phyloP scores from a whole-genome alignment of 2,888 invertebrate species.

The Panopea generosa region DNA sequence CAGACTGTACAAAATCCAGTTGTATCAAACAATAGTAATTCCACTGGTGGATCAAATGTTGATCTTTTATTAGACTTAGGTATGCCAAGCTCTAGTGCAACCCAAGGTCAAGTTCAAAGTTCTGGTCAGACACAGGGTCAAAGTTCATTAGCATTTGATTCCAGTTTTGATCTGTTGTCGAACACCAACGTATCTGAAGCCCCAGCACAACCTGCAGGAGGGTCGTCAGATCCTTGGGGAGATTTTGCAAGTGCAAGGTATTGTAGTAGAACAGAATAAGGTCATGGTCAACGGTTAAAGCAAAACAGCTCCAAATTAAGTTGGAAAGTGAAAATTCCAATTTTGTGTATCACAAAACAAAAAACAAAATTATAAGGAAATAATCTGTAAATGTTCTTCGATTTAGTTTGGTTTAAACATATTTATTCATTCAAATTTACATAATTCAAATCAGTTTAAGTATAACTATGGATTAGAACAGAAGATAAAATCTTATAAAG shows the following conservation, averaged over 20 bases:
- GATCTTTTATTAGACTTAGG: slow-evolving; percentile 69
- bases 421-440: too few species aligned
- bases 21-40: not conserved
- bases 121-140: slow-evolving; percentile 32
- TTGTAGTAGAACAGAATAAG: not conserved
- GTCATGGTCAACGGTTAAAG: too few species aligned
- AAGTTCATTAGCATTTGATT: slow-evolving; percentile 38
- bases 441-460: too few species aligned
- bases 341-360: too few species aligned
- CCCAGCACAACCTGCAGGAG: slow-evolving; percentile 49
- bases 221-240: slow-evolving; percentile 77
- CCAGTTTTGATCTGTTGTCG: slow-evolving; percentile 48
- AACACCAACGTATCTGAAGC: slow-evolving; percentile 21
- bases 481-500: too few species aligned
- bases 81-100: slow-evolving; percentile 21
- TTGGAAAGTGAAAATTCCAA: too few species aligned
- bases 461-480: too few species aligned
- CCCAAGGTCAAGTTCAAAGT: slow-evolving; percentile 18
- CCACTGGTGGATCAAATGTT: slow-evolving; percentile 44
- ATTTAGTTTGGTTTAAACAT: too few species aligned
- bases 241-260: slow-evolving; percentile 79
- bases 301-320: too few species aligned
- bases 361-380: too few species aligned
- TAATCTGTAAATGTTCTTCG: too few species aligned
- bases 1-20: slow-evolving; percentile 5